Base-by-base conservation (phyloP, 2,113 vertebrate genomes). In the Cavia aperea region DNA sequence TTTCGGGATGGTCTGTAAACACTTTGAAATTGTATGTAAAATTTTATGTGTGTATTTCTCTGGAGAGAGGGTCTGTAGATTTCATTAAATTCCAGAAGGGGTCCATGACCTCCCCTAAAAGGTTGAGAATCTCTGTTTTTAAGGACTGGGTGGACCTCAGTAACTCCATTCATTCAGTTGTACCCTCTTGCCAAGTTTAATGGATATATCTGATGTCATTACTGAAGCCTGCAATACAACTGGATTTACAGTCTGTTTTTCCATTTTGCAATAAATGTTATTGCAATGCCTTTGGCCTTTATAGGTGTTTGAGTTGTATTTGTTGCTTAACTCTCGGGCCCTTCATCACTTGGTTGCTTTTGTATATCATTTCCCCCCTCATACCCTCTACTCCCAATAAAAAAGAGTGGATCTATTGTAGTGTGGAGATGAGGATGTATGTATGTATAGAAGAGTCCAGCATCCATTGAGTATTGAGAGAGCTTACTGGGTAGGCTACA, bases 241-340 rank as follows among this genome's bases (percentile, higher is more conserved):
- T 95, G 92, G 95, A 94, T 96, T 89, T 94, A 70, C 91, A 93
- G 96, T 96, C 92, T 95, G 88, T 92, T 95, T 96, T 96, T 96
- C 89, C 95, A 91, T 95, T 96, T 97, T 95, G 96, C 95, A 95
- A 70, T 89, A 89, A 78, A 96, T 96, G 75, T 88, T 90, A 95
- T 96, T 94, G 93, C 65, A 93, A 2, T 96, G 96, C 79, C 86
- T 96, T 94, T 96, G 95, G 95, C 90, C 77, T 86, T 90, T 93
- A 93, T 77, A 94, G 93, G 92, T 97, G 75, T 90, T 95, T 94
- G 86, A 95, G 88, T 19, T 92, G 60, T 92, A 1, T 95, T 95
- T 94, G 85, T 96, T 96, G 89, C 83, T 94, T 63, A 96, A 87
- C 75, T 94, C 87, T 86, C 90, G 90, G 88, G 58, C 24, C 79